These are phyloP conservation scores for Porites lutea DNA, from an alignment of 64 coral and sea anemone genomes.

Conservation along the genomic window DNA sequence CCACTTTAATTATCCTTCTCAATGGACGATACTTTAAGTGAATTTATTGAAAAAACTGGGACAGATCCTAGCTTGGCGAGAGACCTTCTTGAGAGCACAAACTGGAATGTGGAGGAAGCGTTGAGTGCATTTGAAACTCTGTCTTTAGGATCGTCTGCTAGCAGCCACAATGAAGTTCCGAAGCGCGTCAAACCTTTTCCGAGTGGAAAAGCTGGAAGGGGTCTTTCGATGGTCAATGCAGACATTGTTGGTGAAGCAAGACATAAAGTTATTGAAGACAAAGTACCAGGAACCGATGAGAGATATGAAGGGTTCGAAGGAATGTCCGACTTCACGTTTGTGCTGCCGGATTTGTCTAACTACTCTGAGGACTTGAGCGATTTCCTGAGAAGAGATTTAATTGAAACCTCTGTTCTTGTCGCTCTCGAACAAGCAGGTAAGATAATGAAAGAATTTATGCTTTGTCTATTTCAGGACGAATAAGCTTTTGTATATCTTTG, in stretches of 20 bases:
- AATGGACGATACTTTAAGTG: slow-evolving; percentile 83
- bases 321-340: slow-evolving; percentile 91
- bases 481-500: too few relatives aligned
- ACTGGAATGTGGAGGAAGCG: slow-evolving; percentile 81
- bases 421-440: slow-evolving; percentile 96
- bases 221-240: slow-evolving; percentile 90
- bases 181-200: background rate
- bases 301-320: slow-evolving; percentile 83
- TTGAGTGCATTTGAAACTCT: slow-evolving; percentile 75
- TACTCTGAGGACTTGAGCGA: slow-evolving; percentile 77
- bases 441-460: background rate
- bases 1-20: background rate
- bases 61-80: slow-evolving; percentile 77
- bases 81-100: slow-evolving; percentile 71
- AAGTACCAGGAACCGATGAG: slow-evolving; percentile 61
- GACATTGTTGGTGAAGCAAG: slow-evolving; percentile 89
- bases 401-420: slow-evolving; percentile 90
- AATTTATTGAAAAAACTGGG: slow-evolving; percentile 85
- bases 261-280: slow-evolving; percentile 72
- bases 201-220: slow-evolving; percentile 68
- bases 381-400: slow-evolving; percentile 87
- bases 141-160: slow-evolving; percentile 56
- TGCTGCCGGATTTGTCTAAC: slow-evolving; percentile 84
- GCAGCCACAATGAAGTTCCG: background rate
- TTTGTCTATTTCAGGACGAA: background rate